Percentiles rank a stretch among this genome's conserved stretches.
Conservation (phyloP, 2,113 vertebrate species). For the Tyto alba region DNA sequence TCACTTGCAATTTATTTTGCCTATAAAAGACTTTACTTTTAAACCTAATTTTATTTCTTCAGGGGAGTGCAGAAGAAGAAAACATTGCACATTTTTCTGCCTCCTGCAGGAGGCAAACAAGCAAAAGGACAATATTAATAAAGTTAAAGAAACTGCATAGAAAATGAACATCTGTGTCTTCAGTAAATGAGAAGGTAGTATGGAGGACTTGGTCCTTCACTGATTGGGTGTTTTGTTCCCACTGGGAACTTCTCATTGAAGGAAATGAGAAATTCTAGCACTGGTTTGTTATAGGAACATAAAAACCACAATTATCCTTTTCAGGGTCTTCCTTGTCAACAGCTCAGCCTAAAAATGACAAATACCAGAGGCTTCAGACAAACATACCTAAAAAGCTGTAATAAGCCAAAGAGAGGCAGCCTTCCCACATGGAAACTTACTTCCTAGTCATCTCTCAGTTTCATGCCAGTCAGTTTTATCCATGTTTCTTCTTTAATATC, state of each 20-base stretch:
- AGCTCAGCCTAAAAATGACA: neutral
- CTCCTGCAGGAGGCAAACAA: neutral
- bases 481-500: neutral
- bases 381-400: neutral
- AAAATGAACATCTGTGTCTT: neutral
- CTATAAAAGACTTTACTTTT: constrained; percentile 59
- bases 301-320: neutral
- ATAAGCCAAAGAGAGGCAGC: neutral
- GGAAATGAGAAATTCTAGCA: neutral
- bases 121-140: neutral
- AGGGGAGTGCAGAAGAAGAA: neutral
- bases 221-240: neutral
- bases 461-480: neutral
- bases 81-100: neutral
- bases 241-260: neutral
- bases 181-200: neutral
- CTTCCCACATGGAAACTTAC: neutral
- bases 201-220: neutral
- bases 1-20: constrained; percentile 65
- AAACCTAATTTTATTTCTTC: constrained; percentile 56
- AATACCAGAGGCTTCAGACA: neutral
- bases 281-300: neutral
- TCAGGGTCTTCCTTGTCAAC: neutral
- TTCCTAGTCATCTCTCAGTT: neutral
- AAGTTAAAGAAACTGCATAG: neutral